Evolutionary conservation across 2,797 vertebrate species (phyloP).

Genomic region (Eulemur coronatus): DNA sequence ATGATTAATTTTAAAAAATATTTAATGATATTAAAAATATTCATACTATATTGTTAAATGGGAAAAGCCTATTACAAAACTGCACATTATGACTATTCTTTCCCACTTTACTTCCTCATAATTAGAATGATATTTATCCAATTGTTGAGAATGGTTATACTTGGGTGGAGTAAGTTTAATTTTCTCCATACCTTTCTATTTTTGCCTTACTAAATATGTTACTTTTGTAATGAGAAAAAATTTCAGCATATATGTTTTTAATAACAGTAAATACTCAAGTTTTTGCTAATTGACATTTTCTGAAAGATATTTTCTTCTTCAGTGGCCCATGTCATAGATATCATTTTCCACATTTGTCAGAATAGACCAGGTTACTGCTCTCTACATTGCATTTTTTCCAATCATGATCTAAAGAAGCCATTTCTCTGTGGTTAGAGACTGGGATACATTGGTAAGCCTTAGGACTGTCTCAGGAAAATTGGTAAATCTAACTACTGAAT

Average conservation of each 20-base stretch:
- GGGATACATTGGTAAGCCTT: not conserved
- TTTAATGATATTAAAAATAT: not conserved
- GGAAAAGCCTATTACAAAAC: not conserved
- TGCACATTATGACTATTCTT: not conserved
- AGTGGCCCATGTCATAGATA: not conserved
- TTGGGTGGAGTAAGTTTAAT: not conserved
- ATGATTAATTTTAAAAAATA: not conserved
- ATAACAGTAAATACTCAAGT: not conserved
- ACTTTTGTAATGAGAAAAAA: not conserved
- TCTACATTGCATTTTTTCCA: not conserved
- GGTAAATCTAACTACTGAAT: not conserved
- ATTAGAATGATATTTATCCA: not conserved
- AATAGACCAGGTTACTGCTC: not conserved
- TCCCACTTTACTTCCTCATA: fast-evolving
- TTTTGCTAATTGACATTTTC: not conserved
- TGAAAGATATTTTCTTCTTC: not conserved
- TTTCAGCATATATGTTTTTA: not conserved
- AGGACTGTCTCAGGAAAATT: not conserved
- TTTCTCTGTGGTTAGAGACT: not conserved
- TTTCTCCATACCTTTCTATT: not conserved
- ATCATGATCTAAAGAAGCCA: not conserved
- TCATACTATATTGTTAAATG: not conserved
- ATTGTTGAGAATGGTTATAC: not conserved
- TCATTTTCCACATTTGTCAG: not conserved
- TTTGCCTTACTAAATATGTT: not conserved